These are phyloP conservation scores for Arrhamphus sclerolepis DNA, from an alignment of 2,797 vertebrate species.

Conservation along the genomic window DNA sequence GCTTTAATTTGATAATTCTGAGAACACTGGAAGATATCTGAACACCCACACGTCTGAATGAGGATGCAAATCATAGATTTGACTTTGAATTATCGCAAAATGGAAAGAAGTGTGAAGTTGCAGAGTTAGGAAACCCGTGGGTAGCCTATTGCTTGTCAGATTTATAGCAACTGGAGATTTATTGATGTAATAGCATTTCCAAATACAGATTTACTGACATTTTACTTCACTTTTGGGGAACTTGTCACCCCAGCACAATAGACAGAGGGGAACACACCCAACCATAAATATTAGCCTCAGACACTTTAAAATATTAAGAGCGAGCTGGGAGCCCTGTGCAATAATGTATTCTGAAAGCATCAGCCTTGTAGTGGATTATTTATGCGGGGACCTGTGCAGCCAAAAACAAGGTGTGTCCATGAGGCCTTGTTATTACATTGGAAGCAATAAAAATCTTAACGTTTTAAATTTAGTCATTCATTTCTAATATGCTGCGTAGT, in stretches of 20 bases:
- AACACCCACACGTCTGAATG: slow-evolving; percentile 56
- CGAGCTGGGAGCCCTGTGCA: slow-evolving; percentile 71
- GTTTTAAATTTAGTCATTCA: slow-evolving; percentile 77
- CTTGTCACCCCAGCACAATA: slow-evolving; percentile 77
- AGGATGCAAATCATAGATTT: slow-evolving; percentile 52
- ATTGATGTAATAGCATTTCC: slow-evolving; percentile 71
- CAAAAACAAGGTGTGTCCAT: slow-evolving; percentile 83
- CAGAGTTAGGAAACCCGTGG: slow-evolving; percentile 59
- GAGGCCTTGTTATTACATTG: slow-evolving; percentile 77
- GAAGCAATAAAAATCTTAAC: slow-evolving; percentile 75
- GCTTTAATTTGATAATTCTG: slow-evolving; percentile 50
- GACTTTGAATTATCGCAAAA: slow-evolving; percentile 70
- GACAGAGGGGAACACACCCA: slow-evolving; percentile 82
- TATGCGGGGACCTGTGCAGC: slow-evolving; percentile 73
- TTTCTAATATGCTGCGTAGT: slow-evolving; percentile 61
- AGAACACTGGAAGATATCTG: slow-evolving; percentile 42
- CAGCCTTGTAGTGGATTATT: slow-evolving; percentile 78
- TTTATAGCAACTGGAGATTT: slow-evolving; percentile 70
- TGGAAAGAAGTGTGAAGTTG: slow-evolving; percentile 63
- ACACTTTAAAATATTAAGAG: slow-evolving; percentile 78
- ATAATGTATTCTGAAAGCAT: slow-evolving; percentile 77
- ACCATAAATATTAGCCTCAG: slow-evolving; percentile 76
- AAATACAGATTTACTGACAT: slow-evolving; percentile 77
- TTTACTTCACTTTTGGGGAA: slow-evolving; percentile 70
- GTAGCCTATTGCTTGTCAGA: slow-evolving; percentile 56